These are phyloP conservation scores for Aldrovandia affinis DNA, from an alignment of 2,797 vertebrate species.

Conservation along the genomic window DNA sequence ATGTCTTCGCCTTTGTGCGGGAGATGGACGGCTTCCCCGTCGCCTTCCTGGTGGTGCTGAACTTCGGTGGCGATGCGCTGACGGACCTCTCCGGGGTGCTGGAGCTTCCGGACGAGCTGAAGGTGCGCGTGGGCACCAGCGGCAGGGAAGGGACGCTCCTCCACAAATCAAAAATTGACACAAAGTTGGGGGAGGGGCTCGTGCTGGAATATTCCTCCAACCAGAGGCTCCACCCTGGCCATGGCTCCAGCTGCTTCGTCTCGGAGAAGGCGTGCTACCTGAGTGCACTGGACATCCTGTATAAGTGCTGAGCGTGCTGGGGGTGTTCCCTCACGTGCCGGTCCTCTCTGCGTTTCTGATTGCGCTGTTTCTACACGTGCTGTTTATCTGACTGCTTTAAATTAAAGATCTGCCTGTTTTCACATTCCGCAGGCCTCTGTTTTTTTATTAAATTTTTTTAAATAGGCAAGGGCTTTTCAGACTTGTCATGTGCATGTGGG, in stretches of 20 bases:
- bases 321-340: background rate
- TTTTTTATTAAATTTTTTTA: conserved; percentile 6
- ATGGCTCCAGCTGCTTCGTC: conserved; percentile 79
- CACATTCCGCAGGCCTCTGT: background rate
- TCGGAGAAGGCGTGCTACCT: conserved; percentile 90
- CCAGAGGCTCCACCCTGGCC: conserved; percentile 69
- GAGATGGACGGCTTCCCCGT: conserved; percentile 84
- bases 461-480: background rate
- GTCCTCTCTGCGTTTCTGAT: background rate
- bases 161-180: conserved; percentile 66
- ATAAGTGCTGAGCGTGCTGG: conserved; percentile 74
- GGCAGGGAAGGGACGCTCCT: conserved; percentile 59
- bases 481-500: background rate
- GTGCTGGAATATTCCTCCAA: conserved; percentile 79
- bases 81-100: conserved; percentile 72
- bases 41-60: conserved; percentile 86
- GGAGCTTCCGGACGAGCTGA: conserved; percentile 73
- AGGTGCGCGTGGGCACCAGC: conserved; percentile 80
- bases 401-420: conserved; percentile 13
- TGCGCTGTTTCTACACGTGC: background rate
- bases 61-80: conserved; percentile 76
- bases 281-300: conserved; percentile 76
- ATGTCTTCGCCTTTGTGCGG: conserved; percentile 80
- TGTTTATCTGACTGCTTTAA: conserved; percentile 13
- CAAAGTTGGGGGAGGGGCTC: conserved; percentile 82